Conservation (phyloP, 1,140 invertebrate species). For the Trichogramma pretiosum region DNA sequence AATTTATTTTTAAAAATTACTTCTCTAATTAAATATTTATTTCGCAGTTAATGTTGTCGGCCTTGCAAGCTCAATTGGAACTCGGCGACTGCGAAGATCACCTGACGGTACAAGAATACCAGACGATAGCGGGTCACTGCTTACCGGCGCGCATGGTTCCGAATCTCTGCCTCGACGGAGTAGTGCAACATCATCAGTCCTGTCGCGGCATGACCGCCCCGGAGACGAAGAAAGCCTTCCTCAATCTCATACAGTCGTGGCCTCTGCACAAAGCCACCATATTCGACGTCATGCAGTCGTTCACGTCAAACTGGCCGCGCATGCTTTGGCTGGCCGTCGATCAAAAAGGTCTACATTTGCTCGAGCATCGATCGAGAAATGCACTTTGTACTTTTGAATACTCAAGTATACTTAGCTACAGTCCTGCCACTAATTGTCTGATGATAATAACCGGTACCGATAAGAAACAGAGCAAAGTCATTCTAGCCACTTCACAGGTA, state of each 20-base stretch:
- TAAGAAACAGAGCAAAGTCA: slow-evolving; percentile 85
- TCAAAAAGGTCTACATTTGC: slow-evolving; percentile 83
- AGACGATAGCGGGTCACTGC: slow-evolving; percentile 68
- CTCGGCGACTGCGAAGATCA: slow-evolving; percentile 70
- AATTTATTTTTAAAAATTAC: too few relatives aligned
- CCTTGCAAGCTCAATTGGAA: slow-evolving; percentile 87
- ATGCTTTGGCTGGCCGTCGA: slow-evolving; percentile 86
- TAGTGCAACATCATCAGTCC: slow-evolving; percentile 79
- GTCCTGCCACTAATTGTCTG: slow-evolving; percentile 76
- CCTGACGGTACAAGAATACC: slow-evolving; percentile 54
- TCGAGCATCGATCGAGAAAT: slow-evolving; percentile 79
- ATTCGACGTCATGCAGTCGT: slow-evolving; percentile 94
- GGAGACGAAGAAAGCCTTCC: slow-evolving; percentile 83
- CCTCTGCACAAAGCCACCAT: slow-evolving; percentile 85
- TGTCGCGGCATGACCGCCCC: slow-evolving; percentile 74
- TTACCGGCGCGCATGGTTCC: slow-evolving; percentile 71
- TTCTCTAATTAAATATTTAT: slow-evolving; percentile 5
- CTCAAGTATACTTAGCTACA: slow-evolving; percentile 76
- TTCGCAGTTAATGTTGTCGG: slow-evolving; percentile 81
- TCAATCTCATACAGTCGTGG: slow-evolving; percentile 92
- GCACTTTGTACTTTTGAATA: slow-evolving; percentile 85
- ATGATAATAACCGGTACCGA: slow-evolving; percentile 83
- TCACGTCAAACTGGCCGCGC: slow-evolving; percentile 89
- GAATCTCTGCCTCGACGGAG: slow-evolving; percentile 64
- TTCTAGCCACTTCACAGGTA: slow-evolving; percentile 78